A percentile compares a stretch with the other conserved stretches of the same genome.
phyloP scores from a whole-genome alignment of 2,888 invertebrate species.

The Hyles lineata region DNA sequence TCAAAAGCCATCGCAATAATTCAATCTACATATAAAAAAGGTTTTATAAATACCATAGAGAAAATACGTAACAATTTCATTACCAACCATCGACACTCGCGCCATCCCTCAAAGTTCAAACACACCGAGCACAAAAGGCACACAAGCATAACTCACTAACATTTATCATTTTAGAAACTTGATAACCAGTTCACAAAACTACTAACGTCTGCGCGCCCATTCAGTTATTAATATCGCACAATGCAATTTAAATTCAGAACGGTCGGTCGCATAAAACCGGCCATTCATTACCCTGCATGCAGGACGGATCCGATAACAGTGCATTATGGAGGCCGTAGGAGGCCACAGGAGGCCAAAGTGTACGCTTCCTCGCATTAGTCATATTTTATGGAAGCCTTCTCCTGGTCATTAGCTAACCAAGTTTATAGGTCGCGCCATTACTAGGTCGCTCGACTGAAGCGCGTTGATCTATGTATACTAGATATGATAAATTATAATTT shows the following conservation, averaged over 20 bases:
- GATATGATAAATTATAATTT: neutral
- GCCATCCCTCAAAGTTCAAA: neutral
- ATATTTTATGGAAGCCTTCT: constrained; percentile 47
- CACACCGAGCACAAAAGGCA: neutral
- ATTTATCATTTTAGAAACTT: constrained; percentile 17
- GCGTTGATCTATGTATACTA: neutral
- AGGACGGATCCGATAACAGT: constrained; percentile 51
- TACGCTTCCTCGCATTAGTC: constrained; percentile 44
- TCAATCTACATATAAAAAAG: too few species aligned
- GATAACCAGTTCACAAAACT: constrained; percentile 21
- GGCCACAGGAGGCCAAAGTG: constrained; percentile 38
- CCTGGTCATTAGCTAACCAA: constrained; percentile 50
- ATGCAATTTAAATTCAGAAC: constrained; percentile 52
- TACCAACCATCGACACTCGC: neutral
- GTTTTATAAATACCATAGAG: too few species aligned
- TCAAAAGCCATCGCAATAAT: too few species aligned
- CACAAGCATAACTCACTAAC: constrained; percentile 2
- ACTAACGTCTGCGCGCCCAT: constrained; percentile 12
- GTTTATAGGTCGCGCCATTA: constrained; percentile 45
- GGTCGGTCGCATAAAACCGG: constrained; percentile 42
- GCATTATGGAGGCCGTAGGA: constrained; percentile 49
- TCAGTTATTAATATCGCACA: constrained; percentile 22
- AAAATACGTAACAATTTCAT: neutral
- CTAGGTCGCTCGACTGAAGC: constrained; percentile 35
- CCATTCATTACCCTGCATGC: constrained; percentile 54